Evolutionary conservation across 2,888 invertebrate species (phyloP).

Genomic region (Catocala sponsa): DNA sequence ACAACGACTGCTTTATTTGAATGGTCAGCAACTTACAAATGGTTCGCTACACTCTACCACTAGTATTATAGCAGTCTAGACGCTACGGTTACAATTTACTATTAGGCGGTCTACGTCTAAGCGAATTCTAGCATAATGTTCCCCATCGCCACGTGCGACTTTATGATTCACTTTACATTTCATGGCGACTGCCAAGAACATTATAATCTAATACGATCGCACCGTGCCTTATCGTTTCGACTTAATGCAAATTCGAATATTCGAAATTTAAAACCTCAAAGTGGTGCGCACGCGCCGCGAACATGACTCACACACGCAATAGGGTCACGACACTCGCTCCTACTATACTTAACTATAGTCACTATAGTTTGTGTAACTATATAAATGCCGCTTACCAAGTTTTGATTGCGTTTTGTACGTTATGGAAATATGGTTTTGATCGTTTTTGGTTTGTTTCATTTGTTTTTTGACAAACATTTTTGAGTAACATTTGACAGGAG

Average conservation of each 20-base stretch:
- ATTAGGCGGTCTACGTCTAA: too few species aligned
- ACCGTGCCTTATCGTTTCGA: conserved; percentile 71
- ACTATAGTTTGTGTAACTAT: conserved; percentile 61
- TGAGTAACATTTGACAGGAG: too few species aligned
- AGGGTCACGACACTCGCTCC: conserved; percentile 81
- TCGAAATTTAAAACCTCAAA: conserved; percentile 82
- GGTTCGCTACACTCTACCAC: too few species aligned
- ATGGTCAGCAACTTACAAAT: too few species aligned
- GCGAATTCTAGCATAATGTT: background rate
- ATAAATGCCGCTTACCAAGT: conserved; percentile 71
- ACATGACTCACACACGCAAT: conserved; percentile 84
- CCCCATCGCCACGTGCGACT: background rate
- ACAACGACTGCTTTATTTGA: too few species aligned
- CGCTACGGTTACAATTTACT: too few species aligned
- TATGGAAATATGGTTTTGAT: conserved; percentile 63
- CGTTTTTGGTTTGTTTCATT: conserved; percentile 17
- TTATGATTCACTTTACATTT: conserved; percentile 19
- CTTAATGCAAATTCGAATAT: conserved; percentile 71
- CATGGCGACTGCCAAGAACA: conserved; percentile 20
- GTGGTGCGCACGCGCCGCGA: conserved; percentile 80
- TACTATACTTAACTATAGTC: conserved; percentile 60
- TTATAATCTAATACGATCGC: conserved; percentile 53
- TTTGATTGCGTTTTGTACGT: conserved; percentile 74
- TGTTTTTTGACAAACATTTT: too few species aligned
- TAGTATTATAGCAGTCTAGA: too few species aligned